Conservation (phyloP, 2,888 invertebrate species). For the Apamea anceps region DNA sequence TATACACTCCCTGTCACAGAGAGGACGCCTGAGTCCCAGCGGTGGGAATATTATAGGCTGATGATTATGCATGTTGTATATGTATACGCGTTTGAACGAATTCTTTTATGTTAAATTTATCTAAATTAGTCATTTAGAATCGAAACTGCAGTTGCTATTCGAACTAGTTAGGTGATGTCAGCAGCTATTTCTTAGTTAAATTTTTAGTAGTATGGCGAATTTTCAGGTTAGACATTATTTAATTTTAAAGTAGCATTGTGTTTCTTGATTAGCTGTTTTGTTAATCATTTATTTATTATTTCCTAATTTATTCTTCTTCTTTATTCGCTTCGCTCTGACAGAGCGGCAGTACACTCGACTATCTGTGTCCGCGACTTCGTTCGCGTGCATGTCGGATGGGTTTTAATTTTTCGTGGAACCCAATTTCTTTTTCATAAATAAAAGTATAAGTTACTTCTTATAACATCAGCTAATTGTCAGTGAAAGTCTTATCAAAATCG, state of each 20-base stretch:
- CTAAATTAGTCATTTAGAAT: background rate
- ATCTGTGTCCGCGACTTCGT: background rate
- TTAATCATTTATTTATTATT: background rate
- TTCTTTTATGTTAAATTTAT: background rate
- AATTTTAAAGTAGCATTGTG: background rate
- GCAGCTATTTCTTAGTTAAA: background rate
- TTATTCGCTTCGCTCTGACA: background rate
- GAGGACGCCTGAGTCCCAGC: too few species aligned
- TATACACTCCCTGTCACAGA: too few species aligned
- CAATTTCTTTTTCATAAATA: too few species aligned
- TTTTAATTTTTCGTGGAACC: too few species aligned
- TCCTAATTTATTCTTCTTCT: background rate
- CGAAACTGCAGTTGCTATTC: background rate
- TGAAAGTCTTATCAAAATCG: too few species aligned
- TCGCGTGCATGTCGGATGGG: too few species aligned
- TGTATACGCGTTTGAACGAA: background rate
- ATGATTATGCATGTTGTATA: too few species aligned
- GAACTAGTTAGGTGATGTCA: background rate
- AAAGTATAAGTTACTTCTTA: too few species aligned
- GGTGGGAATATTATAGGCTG: too few species aligned
- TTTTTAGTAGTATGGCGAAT: constrained; percentile 3
- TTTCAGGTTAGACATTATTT: constrained; percentile 8
- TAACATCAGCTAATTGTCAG: too few species aligned
- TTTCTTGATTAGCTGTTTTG: constrained; percentile 13
- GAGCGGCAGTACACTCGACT: background rate